These are phyloP conservation scores for Ophonus ardosiacus DNA, from an alignment of 2,888 invertebrate genomes.

Conservation along the genomic window DNA sequence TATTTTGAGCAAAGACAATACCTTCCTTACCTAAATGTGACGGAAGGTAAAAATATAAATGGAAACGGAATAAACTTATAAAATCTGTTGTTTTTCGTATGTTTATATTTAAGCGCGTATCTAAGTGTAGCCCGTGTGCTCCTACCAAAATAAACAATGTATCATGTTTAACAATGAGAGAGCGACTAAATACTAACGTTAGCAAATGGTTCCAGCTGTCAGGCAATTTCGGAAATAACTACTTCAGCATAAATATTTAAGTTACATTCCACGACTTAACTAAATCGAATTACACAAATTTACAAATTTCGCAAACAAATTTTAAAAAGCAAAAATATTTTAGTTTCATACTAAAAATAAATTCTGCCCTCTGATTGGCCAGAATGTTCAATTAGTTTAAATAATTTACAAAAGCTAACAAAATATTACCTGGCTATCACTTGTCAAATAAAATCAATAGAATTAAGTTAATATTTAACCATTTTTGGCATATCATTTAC, in stretches of 20 bases:
- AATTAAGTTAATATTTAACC: too few relatives aligned
- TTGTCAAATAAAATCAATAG: too few relatives aligned
- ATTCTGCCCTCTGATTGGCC: too few relatives aligned
- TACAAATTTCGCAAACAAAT: not conserved
- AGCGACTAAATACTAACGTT: constrained; percentile 47
- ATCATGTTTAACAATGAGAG: constrained; percentile 63
- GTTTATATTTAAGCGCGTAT: constrained; percentile 26
- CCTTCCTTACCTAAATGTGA: too few relatives aligned
- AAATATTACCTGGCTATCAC: too few relatives aligned
- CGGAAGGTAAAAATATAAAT: too few relatives aligned
- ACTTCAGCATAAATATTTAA: constrained; percentile 61
- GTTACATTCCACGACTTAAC: not conserved
- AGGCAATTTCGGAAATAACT: constrained; percentile 63
- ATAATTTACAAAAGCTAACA: too few relatives aligned
- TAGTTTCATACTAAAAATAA: not conserved
- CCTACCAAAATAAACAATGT: constrained; percentile 63
- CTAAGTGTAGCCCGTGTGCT: constrained; percentile 31
- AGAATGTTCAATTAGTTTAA: too few relatives aligned
- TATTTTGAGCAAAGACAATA: too few relatives aligned
- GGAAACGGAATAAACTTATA: not conserved
- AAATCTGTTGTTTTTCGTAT: not conserved
- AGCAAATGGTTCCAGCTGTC: constrained; percentile 64
- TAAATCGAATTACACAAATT: constrained; percentile 20
- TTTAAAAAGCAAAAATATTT: not conserved
- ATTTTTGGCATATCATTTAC: too few relatives aligned